Evolutionary conservation across 2,888 invertebrate genomes (phyloP).

Genomic region (Aromia moschata): DNA sequence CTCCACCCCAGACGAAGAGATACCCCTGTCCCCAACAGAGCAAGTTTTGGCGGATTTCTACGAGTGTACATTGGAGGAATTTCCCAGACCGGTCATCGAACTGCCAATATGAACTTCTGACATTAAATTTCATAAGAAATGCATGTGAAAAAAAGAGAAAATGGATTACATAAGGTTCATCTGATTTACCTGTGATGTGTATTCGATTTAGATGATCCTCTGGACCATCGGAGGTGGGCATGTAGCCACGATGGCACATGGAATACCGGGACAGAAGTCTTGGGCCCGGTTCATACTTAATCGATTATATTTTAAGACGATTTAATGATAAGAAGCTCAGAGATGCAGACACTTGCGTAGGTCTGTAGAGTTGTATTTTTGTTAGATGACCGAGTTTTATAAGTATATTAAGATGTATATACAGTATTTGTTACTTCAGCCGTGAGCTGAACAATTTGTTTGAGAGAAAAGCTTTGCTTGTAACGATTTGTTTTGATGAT

Average conservation of each 20-base stretch:
- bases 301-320: conserved; percentile 8
- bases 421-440: too few relatives aligned
- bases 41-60: conserved; percentile 73
- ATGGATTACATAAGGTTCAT: background rate
- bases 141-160: conserved; percentile 7
- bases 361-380: background rate
- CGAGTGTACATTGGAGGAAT: conserved; percentile 72
- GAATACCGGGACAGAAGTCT: conserved; percentile 14
- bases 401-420: too few relatives aligned
- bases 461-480: background rate
- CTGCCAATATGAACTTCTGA: conserved; percentile 64
- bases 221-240: background rate
- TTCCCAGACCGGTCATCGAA: conserved; percentile 72
- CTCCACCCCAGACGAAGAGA: conserved; percentile 45
- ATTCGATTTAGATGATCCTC: background rate
- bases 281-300: conserved; percentile 13
- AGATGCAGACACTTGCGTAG: background rate
- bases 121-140: background rate
- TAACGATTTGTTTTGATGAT: background rate
- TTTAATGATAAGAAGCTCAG: background rate
- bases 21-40: conserved; percentile 68
- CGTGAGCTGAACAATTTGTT: too few relatives aligned
- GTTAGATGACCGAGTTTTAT: background rate
- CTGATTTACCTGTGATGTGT: background rate
- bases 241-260: conserved; percentile 20